phyloP scores from a whole-genome alignment of 1,140 invertebrate genomes.

The Leptonema lineaticorne region DNA sequence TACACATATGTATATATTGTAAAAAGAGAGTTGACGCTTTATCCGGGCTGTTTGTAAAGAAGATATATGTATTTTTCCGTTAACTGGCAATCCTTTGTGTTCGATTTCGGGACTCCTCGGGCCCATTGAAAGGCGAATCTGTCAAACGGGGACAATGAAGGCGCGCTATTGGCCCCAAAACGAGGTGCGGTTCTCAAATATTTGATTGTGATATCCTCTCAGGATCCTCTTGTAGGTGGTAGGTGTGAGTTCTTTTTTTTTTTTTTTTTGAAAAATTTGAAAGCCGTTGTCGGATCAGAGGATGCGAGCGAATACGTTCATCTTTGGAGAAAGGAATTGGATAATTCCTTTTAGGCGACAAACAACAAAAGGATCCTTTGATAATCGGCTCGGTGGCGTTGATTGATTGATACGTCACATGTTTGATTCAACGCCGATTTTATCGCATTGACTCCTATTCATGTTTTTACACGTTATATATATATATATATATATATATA shows the following conservation, averaged over 20 bases:
- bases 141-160: slow-evolving; percentile 25
- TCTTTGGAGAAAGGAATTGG: slow-evolving; percentile 3
- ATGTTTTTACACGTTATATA: too few relatives aligned
- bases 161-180: slow-evolving; percentile 23
- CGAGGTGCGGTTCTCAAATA: slow-evolving; percentile 9
- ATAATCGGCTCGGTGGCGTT: slow-evolving; percentile 10
- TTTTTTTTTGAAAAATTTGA: too few relatives aligned
- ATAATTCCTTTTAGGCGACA: slow-evolving; percentile 13
- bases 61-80: slow-evolving; percentile 33
- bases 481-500: too few relatives aligned
- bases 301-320: not conserved
- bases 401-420: slow-evolving; percentile 13
- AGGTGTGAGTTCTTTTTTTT: not conserved
- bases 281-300: not conserved
- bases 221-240: not conserved
- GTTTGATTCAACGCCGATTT: not conserved
- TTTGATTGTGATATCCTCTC: slow-evolving; percentile 24
- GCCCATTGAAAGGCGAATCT: slow-evolving; percentile 31
- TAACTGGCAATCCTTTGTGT: slow-evolving; percentile 28
- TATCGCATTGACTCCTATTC: not conserved
- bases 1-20: not conserved
- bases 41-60: slow-evolving; percentile 29
- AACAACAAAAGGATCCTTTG: slow-evolving; percentile 9
- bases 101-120: not conserved
- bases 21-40: slow-evolving; percentile 3